Base-by-base conservation (phyloP, 2,888 invertebrate species). In the Sisyra terminalis region DNA sequence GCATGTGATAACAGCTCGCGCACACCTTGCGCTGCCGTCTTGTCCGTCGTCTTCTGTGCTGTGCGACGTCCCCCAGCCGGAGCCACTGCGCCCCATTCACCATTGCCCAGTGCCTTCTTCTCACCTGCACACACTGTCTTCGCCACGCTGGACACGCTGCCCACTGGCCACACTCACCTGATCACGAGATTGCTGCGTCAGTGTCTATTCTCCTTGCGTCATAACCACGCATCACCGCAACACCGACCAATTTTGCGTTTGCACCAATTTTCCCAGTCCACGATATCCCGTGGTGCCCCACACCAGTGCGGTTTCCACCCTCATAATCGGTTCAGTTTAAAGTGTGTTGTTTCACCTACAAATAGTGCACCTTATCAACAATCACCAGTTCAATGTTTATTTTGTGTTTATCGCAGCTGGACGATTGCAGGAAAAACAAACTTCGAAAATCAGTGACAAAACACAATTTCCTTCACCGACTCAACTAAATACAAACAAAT, bases 1-100 rank as follows among this genome's bases (percentile, higher is more conserved):
- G 15, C 34, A 34, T 14, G 34, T 34, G 34, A 34, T 34, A 34
- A 34, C 34, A 11, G 34, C 34, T 34, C 11, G 34, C 15, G 34
- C 34, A 34, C 15, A 14, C 15, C 13, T 14, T 34, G 15, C 34
- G 15, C 34, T 14, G 34, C 15, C 4, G 4, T 3, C 34, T 14
- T 14, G 6, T 7, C 34, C 15, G 13, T 3, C 34, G 13, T 34
- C 34, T 8, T 14, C 34, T 34, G 34, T 34, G 13, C 15, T 14
- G 15, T 14, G 13, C 15, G 34, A 34, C 34, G 13, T 34, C 34
- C 34, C 34, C 7, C 34, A 11, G 13, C 34, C 34, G 15, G 13
- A 34, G 13, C 34, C 15, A 14, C 34, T 11, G 34, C 34, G 34
- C 34, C 34, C 11, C 34, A 34, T 14, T 3, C 34, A 5, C 3